Evolutionary conservation across 2,797 vertebrate species (phyloP), one percentile per base, ranked within the genome.

Genomic region (Hydrocynus forskahlii): DNA sequence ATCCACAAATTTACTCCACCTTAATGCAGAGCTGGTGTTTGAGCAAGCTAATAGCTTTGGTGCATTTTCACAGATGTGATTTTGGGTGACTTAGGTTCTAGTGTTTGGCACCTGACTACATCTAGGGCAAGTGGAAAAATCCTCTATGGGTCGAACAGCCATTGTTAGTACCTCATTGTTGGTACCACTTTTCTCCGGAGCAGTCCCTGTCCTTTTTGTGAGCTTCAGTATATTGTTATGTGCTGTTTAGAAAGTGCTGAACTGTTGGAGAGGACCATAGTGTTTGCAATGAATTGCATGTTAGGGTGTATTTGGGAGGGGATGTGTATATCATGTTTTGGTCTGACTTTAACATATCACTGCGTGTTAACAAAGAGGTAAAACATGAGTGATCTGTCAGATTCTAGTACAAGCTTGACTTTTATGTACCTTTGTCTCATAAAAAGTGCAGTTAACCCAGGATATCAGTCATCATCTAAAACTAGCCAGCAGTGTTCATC

Each of bases 171-270:
- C 80, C 19, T 45, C 78, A 83, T 86, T 35, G 35, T 35, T 35
- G 72, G 85, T 82, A 84, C 88, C 84, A 86, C 87, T 83, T 87
- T 87, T 89, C 85, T 89, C 88, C 89, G 90, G 84, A 90, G 66
- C 66, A 45, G 19, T 88, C 85, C 80, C 85, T 64, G 79, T 81
- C 83, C 82, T 87, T 87, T 88, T 91, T 91, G 90, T 92, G 81
- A 88, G 55, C 80, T 83, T 66, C 57, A 0, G 80, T 78, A 83
- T 81, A 88, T 93, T 93, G 91, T 93, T 92, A 88, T 85, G 69
- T 86, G 77, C 82, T 88, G 88, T 92, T 92, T 91, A 86, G 87
- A 93, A 93, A 93, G 87, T 88, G 91, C 92, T 94, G 92, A 94
- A 93, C 89, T 86, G 90, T 88, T 92, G 86, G 87, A 78, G 5